phyloP scores from a whole-genome alignment of 2,888 invertebrate genomes.

The Cistogaster globosa region DNA sequence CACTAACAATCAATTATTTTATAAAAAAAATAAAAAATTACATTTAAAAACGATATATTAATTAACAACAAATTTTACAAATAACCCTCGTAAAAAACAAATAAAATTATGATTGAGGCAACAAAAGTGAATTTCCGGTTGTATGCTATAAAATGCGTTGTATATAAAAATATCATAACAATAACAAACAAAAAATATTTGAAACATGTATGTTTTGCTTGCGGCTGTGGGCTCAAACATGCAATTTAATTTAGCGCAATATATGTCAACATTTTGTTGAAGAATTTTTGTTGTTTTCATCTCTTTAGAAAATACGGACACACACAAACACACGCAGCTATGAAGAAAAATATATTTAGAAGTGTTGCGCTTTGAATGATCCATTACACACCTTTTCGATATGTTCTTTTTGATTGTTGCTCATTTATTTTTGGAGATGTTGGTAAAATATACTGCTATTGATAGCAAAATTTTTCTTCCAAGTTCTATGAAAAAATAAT shows the following conservation, averaged over 20 bases:
- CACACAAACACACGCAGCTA: neutral
- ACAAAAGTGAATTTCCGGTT: slow-evolving; percentile 11
- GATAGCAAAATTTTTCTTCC: too few relatives aligned
- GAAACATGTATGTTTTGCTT: slow-evolving; percentile 5
- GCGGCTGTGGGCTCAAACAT: slow-evolving; percentile 27
- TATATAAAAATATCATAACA: slow-evolving; percentile 1
- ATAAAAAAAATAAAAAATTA: too few relatives aligned
- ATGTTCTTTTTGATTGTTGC: neutral
- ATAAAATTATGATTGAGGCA: slow-evolving; percentile 10
- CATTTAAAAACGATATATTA: too few relatives aligned
- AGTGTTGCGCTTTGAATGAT: neutral
- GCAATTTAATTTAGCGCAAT: slow-evolving; percentile 31
- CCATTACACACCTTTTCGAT: neutral
- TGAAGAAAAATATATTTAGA: neutral
- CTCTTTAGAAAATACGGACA: neutral
- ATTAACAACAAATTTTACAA: neutral
- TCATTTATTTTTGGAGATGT: too few relatives aligned
- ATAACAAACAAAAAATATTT: neutral
- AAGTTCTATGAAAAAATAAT: too few relatives aligned
- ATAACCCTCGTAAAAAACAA: neutral
- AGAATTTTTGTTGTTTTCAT: neutral
- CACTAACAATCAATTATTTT: too few relatives aligned
- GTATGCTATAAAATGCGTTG: slow-evolving; percentile 18
- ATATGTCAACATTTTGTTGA: neutral
- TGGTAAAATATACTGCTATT: too few relatives aligned